These are phyloP conservation scores for Pogonognathellus flavescens DNA, from an alignment of 1,140 invertebrate species.

Conservation along the genomic window DNA sequence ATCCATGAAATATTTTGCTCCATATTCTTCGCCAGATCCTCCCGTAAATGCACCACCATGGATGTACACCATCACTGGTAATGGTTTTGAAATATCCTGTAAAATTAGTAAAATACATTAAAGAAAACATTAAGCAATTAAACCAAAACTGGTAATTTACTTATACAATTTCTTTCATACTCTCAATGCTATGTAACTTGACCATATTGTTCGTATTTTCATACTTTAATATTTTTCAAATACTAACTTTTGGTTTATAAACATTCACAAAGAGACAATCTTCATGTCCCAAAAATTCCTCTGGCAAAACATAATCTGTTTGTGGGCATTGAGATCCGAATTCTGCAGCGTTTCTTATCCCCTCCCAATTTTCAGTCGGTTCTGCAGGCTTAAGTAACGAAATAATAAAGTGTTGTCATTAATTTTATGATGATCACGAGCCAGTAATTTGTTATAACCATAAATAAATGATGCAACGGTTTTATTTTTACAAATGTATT, in stretches of 20 bases:
- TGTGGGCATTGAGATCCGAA: conserved; percentile 66
- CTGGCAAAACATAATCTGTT: conserved; percentile 18
- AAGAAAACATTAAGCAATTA: too few species aligned
- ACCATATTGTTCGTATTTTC: conserved; percentile 58
- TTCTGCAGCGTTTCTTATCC: conserved; percentile 54
- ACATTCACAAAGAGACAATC: conserved; percentile 57
- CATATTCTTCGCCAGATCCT: conserved; percentile 69
- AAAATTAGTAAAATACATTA: background rate
- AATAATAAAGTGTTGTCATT: background rate
- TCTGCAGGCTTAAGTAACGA: conserved; percentile 52
- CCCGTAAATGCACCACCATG: conserved; percentile 72
- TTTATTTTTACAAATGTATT: too few species aligned
- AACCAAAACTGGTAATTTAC: too few species aligned
- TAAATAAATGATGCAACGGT: too few species aligned
- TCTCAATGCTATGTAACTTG: too few species aligned
- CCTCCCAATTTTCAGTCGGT: conserved; percentile 58
- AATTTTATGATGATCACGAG: too few species aligned
- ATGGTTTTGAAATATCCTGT: background rate
- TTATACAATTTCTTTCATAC: too few species aligned
- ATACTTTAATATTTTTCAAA: too few species aligned
- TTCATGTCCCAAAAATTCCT: conserved; percentile 58
- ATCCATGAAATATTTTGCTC: conserved; percentile 58
- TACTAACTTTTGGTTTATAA: conserved; percentile 50
- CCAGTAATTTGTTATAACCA: too few species aligned
- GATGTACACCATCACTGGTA: conserved; percentile 74